Conservation (phyloP, 2,888 invertebrate species). For the Yponomeuta cagnagella region DNA sequence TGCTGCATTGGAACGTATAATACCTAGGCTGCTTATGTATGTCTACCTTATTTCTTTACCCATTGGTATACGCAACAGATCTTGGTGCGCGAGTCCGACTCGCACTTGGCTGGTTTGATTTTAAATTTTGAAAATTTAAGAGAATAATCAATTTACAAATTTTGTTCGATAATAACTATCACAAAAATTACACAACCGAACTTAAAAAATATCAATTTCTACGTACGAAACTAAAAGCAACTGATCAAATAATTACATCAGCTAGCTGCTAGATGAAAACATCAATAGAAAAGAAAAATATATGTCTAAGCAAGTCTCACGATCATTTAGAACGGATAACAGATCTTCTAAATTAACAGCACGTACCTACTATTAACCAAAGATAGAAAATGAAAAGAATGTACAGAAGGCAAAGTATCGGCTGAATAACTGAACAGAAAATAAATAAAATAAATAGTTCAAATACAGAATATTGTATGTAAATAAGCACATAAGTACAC, state of each 20-base stretch:
- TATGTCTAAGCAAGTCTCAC: slow-evolving; percentile 44
- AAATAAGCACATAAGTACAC: too few species aligned
- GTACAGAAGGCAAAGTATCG: not conserved
- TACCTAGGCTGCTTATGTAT: too few species aligned
- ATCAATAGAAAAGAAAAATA: slow-evolving; percentile 16
- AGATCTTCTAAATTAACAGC: slow-evolving; percentile 56
- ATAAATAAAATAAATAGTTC: not conserved
- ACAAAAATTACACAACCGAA: not conserved
- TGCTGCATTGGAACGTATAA: too few species aligned
- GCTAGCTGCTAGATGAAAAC: not conserved
- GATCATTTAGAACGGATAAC: slow-evolving; percentile 56
- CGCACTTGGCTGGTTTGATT: too few species aligned
- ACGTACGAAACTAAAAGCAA: not conserved
- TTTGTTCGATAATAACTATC: not conserved
- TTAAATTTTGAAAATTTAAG: too few species aligned
- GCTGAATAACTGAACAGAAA: not conserved
- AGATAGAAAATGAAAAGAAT: not conserved
- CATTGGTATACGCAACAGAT: too few species aligned
- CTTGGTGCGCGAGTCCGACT: too few species aligned
- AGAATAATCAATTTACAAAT: too few species aligned
- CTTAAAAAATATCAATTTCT: too few species aligned
- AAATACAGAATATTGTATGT: too few species aligned
- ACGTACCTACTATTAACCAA: slow-evolving; percentile 42
- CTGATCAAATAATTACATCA: not conserved
- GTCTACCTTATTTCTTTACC: too few species aligned